Base-by-base conservation (phyloP, 2,797 vertebrate species). In the Anas bernieri region DNA sequence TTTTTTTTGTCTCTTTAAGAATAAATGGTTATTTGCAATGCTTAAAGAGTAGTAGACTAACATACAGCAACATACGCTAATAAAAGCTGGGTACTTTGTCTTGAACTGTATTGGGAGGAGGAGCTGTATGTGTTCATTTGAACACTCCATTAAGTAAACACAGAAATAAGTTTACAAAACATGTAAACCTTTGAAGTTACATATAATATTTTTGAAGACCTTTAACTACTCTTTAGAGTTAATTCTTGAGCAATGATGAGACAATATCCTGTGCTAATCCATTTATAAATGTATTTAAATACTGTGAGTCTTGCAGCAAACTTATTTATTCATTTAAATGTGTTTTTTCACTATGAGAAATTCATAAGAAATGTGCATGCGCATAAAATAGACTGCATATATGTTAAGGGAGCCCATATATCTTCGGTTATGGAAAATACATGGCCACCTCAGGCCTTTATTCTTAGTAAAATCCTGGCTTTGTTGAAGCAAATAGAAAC, bases 11-110 rank as follows among this genome's bases (percentile, higher is more conserved):
- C 56, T 78, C 68, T 82, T 82, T 31, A 70, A 79, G 55, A 84
- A 45, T 91, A 90, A 94, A 68, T 74, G 14, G 28, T 52, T 91
- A 78, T 74, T 80, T 90, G 73, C 73, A 89, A 63, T 86, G 63
- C 78, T 91, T 70, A 46, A 76, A 77, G 80, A 37, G 37, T 75
- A 89, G 26, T 58, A 93, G 35, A 68, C 43, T 88, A 91, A 90
- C 63, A 11, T 52, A 25, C 25, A 66, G 83, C 41, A 81, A 39
- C 37, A 22, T 54, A 28, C 62, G 52, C 63, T 39, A 69, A 39
- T 79, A 86, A 93, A 77, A 68, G 43, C 64, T 48, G 70, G 84
- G 45, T 79, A 48, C 25, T 37, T 81, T 83, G 54, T 85, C 59
- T 63, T 91, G n/a, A 91, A 61, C 45, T 76, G 50, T 81, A 15